Evolutionary conservation across 1,140 invertebrate genomes (phyloP).

Genomic region (Calliopsis andreniformis): DNA sequence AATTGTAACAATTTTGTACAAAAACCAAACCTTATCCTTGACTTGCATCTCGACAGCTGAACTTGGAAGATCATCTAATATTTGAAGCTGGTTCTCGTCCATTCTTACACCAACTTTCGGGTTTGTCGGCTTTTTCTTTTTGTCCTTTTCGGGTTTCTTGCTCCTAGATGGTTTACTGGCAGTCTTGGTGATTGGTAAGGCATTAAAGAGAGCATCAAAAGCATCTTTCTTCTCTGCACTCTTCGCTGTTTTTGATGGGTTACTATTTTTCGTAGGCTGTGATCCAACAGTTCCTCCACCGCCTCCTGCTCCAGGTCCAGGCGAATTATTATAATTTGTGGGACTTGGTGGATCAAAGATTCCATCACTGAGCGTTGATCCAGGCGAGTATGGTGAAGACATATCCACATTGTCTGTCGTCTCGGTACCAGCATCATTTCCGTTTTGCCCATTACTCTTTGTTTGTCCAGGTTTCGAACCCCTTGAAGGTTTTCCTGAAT

Average conservation of each 20-base stretch:
- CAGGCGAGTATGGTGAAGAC: constrained; percentile 93
- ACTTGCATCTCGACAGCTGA: constrained; percentile 97
- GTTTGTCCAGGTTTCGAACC: constrained; percentile 61
- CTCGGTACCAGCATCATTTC: constrained; percentile 75
- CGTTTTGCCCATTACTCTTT: constrained; percentile 76
- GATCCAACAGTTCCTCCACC: constrained; percentile 32
- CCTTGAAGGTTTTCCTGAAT: constrained; percentile 57
- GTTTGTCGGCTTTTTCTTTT: constrained; percentile 83
- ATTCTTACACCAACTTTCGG: constrained; percentile 86
- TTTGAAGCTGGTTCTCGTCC: constrained; percentile 90
- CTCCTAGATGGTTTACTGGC: constrained; percentile 64
- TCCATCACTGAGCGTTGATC: constrained; percentile 91
- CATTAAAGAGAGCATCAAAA: constrained; percentile 83
- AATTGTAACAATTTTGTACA: no score
- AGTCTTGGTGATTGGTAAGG: constrained; percentile 71
- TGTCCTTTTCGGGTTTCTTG: constrained; percentile 79
- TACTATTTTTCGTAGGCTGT: constrained; percentile 61
- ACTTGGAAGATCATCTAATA: constrained; percentile 93
- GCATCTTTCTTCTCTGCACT: constrained; percentile 77
- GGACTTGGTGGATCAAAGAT: constrained; percentile 90
- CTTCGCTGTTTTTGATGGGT: constrained; percentile 70
- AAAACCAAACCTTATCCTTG: constrained; percentile 93
- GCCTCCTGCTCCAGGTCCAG: constrained; percentile 37
- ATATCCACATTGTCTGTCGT: constrained; percentile 82
- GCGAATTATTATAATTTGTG: constrained; percentile 79